Percentiles rank a stretch among this genome's conserved stretches.
These are phyloP conservation scores for Rhizoglyphus robini DNA, from an alignment of 1,140 invertebrate genomes.

Conservation along the genomic window DNA sequence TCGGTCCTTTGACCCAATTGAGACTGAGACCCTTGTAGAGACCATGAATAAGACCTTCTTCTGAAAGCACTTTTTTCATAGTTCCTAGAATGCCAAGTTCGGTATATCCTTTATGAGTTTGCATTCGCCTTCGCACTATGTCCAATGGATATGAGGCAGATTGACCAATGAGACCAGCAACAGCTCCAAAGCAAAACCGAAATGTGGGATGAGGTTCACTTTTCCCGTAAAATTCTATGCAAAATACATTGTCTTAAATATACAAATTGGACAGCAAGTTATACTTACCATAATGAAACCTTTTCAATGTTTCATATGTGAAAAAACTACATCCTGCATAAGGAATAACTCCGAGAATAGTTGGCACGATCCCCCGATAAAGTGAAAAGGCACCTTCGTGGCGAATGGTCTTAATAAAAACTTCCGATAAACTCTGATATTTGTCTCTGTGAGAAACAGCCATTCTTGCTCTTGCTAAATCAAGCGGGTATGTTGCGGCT, in stretches of 20 bases:
- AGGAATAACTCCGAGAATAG: conserved; percentile 82
- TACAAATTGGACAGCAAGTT: not conserved
- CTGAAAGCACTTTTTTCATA: conserved; percentile 37
- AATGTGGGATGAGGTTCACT: conserved; percentile 29
- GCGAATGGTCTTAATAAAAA: conserved; percentile 64
- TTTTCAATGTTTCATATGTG: conserved; percentile 86
- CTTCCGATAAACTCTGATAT: conserved; percentile 43
- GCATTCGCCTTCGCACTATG: conserved; percentile 73
- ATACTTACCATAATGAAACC: conserved; percentile 26
- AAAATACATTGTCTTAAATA: conserved; percentile 3
- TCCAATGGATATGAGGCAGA: conserved; percentile 87
- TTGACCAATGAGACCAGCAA: conserved; percentile 85
- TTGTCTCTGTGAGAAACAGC: conserved; percentile 71
- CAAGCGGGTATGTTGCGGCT: conserved; percentile 83
- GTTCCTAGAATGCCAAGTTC: conserved; percentile 26
- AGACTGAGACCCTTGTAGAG: conserved; percentile 96
- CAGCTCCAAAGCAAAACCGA: conserved; percentile 63
- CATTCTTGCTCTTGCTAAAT: conserved; percentile 91
- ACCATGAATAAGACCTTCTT: conserved; percentile 72
- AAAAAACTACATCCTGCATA: conserved; percentile 96
- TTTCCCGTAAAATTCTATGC: conserved; percentile 20
- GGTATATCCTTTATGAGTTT: conserved; percentile 42
- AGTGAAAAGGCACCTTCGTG: conserved; percentile 63
- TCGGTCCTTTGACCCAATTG: conserved; percentile 98
- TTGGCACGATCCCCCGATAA: conserved; percentile 76